A percentile compares a stretch with the other conserved stretches of the same genome.
Evolutionary conservation across 2,797 vertebrate genomes (phyloP).

Genomic region (Sebastes variabilis): DNA sequence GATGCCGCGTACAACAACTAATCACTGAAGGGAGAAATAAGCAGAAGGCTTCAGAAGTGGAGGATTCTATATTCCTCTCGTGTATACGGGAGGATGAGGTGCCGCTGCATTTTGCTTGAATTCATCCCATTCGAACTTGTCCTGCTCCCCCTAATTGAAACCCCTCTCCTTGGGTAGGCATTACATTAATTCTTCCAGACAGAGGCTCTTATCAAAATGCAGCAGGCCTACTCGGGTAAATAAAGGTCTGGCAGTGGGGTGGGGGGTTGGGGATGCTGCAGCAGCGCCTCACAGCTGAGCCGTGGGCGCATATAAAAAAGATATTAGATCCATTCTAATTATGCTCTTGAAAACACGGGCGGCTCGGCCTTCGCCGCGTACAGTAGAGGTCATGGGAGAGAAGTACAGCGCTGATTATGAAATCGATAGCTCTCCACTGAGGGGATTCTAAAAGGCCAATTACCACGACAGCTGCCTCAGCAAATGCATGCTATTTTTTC

Average conservation of each 20-base stretch:
- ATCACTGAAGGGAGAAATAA: slow-evolving; percentile 25
- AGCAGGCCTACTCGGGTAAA: slow-evolving; percentile 84
- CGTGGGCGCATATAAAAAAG: slow-evolving; percentile 49
- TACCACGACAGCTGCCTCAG: slow-evolving; percentile 42
- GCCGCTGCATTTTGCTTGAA: slow-evolving; percentile 39
- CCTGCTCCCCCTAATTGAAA: slow-evolving; percentile 68
- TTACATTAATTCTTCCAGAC: slow-evolving; percentile 83
- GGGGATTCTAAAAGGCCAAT: slow-evolving; percentile 45
- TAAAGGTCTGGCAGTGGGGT: slow-evolving; percentile 48
- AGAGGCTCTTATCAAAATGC: slow-evolving; percentile 86
- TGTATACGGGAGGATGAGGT: slow-evolving; percentile 5
- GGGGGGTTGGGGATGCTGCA: slow-evolving; percentile 43
- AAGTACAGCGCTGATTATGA: slow-evolving; percentile 50
- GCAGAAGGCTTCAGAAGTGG: background rate
- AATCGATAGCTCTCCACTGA: slow-evolving; percentile 52
- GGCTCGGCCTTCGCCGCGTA: slow-evolving; percentile 23
- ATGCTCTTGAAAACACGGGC: slow-evolving; percentile 27
- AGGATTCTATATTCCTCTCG: slow-evolving; percentile 28
- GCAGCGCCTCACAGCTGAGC: slow-evolving; percentile 46
- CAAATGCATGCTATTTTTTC: slow-evolving; percentile 6
- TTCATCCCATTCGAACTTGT: slow-evolving; percentile 49
- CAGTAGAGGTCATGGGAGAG: slow-evolving; percentile 52
- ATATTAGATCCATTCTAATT: slow-evolving; percentile 64
- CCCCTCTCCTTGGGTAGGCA: slow-evolving; percentile 75
- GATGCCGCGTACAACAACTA: slow-evolving; percentile 3